Evolutionary conservation across 2,888 invertebrate species (phyloP), one percentile per base, ranked within the genome.

Genomic region (Aquatica leii): DNA sequence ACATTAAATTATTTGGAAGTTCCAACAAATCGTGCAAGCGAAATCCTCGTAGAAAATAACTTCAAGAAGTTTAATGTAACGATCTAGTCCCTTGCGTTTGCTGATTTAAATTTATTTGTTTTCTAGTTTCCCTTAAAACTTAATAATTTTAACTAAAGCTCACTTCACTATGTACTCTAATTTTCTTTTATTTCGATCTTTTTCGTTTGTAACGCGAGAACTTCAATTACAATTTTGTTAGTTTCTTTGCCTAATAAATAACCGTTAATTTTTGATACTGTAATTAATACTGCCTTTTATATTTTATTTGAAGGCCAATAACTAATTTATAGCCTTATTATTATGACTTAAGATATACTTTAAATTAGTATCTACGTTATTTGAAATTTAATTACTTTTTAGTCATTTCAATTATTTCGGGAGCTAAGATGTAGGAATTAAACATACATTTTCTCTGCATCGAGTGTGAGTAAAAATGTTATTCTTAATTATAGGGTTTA

Each of bases 71-170:
- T 43, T 43, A 43, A 43, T 43, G 41, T 43, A 43, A 43, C 41
- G 41, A 43, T 43, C 41, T 17, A 43, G 41, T 43, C 41, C 17
- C 41, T 43, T 17, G 41, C 41, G 41, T 43, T 43, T 14, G 41
- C 41, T 43, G 41, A 43, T 43, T 43, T 43, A 43, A 43, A 43
- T 43, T 43, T 43, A 43, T 43, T 43, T 43, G 41, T 43, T 43
- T 43, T 43, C 41, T 43, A 43, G 41, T 43, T 43, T 40, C 17
- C 17, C 41, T 43, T 15, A 43, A 8, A 43, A 43, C 41, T 43
- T 43, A 43, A 43, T 43, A 43, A 43, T 43, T 43, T 43, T 14
- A 40, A 40, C 40, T 14, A 43, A 43, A 43, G 41, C 1, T 14
- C 14, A 17, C 41, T 43, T 43, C 8, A 17, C 14, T 8, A 43